Conservation (phyloP, 2,888 invertebrate genomes). For the Scaptomyza reducta region DNA sequence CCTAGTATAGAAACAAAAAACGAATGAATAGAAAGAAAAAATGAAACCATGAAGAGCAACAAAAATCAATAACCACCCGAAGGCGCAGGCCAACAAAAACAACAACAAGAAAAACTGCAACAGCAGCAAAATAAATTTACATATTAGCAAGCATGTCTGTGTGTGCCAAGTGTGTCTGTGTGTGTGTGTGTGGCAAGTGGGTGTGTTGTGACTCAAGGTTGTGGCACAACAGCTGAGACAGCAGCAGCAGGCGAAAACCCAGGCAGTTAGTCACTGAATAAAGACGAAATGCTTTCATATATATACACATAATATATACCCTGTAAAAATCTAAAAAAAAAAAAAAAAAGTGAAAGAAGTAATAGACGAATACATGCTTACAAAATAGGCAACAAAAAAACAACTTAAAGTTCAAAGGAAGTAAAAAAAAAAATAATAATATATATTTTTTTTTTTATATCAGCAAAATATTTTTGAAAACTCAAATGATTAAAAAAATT, state of each 20-base stretch:
- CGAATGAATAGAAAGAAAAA: constrained; percentile 15
- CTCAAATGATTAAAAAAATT: no score
- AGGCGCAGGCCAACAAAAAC: constrained; percentile 39
- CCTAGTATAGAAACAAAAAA: constrained; percentile 10
- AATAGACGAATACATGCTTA: no score
- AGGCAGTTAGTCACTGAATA: constrained; percentile 39
- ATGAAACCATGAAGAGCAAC: constrained; percentile 35
- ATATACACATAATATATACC: not conserved
- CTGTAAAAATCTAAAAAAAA: not conserved
- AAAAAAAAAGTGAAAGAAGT: no score
- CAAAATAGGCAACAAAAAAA: no score
- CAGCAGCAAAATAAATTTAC: constrained; percentile 6
- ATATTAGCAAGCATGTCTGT: constrained; percentile 1
- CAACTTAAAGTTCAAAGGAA: no score
- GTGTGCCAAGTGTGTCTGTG: constrained; percentile 4
- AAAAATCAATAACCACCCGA: constrained; percentile 77
- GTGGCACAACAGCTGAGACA: constrained; percentile 59
- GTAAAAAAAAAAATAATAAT: no score
- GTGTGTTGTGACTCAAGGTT: constrained; percentile 51
- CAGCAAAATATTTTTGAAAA: no score
- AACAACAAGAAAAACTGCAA: not conserved
- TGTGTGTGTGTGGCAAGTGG: constrained; percentile 31
- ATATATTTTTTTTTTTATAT: no score
- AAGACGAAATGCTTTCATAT: not conserved
- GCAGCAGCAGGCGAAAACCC: constrained; percentile 27